Evolutionary conservation across 1,140 invertebrate species (phyloP).

Genomic region (honey bee (Apis mellifera)): Amel_HAv3.1 CM009932.2:14838501-14839000

Average conservation of each 20-base stretch:
- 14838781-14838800: neutral
- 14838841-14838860: neutral
- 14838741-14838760: neutral
- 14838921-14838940: neutral
- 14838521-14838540: no score
- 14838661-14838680: no score
- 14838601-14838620: no score
- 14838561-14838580: no score
- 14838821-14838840: neutral
- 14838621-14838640: no score
- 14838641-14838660: no score
- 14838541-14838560: no score
- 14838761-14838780: neutral
- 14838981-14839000: constrained; percentile 37
- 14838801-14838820: neutral
- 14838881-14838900: neutral
- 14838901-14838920: neutral
- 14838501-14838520: no score
- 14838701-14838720: neutral
- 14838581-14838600: no score
- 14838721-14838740: neutral
- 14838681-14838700: no score
- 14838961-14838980: constrained; percentile 23
- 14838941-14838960: neutral
- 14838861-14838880: neutral